These are phyloP conservation scores for Zapus hudsonius DNA, from an alignment of 2,113 vertebrate genomes.

Conservation along the genomic window DNA sequence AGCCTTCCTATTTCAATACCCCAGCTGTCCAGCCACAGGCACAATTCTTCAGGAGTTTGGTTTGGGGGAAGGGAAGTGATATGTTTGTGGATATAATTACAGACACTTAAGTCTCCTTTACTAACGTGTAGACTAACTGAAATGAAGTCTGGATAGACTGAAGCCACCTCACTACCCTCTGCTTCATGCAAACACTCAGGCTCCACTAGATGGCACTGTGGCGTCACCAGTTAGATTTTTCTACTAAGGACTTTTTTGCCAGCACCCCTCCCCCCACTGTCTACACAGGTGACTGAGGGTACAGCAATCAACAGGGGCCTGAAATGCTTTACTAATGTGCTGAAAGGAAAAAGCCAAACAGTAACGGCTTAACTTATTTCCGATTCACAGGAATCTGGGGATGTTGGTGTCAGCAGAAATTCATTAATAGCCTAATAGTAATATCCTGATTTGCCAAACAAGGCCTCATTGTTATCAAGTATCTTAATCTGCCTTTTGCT, in stretches of 20 bases:
- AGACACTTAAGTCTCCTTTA: neutral
- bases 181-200: slow-evolving; percentile 7
- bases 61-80: neutral
- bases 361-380: slow-evolving; percentile 18
- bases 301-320: neutral
- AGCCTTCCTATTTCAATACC: neutral
- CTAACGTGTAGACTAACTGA: neutral
- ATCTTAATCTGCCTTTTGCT: neutral
- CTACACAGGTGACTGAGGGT: neutral
- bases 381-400: neutral
- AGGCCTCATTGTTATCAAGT: neutral
- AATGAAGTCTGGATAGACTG: neutral
- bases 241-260: neutral
- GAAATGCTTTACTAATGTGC: neutral
- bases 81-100: neutral
- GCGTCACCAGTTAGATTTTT: neutral
- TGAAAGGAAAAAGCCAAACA: neutral
- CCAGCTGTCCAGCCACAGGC: neutral
- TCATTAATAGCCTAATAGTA: slow-evolving; percentile 1
- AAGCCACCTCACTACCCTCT: neutral
- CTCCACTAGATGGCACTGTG: slow-evolving; percentile 39
- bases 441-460: slow-evolving; percentile 35
- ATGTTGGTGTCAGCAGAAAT: slow-evolving; percentile 28
- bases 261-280: too few relatives aligned
- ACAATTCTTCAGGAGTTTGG: neutral